Evolutionary conservation across 2,113 vertebrate species (phyloP).

Genomic region (Ariopsis seemanni): DNA sequence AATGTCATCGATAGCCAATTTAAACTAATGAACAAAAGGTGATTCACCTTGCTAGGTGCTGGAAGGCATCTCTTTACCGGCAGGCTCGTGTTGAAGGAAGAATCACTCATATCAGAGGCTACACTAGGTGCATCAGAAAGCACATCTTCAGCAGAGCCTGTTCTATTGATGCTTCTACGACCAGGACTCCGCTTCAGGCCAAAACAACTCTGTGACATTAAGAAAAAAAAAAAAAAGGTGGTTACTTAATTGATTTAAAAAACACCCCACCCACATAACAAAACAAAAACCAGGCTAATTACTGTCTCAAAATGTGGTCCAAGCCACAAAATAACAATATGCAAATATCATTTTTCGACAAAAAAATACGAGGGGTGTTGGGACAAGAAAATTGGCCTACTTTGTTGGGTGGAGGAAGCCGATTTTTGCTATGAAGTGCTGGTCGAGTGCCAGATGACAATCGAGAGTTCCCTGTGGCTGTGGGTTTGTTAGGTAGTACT

Average conservation of each 20-base stretch:
- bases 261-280: background rate
- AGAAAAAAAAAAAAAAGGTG: background rate
- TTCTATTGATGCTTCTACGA: slow-evolving; percentile 51
- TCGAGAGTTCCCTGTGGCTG: slow-evolving; percentile 36
- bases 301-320: background rate
- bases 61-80: slow-evolving; percentile 64
- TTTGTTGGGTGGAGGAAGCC: slow-evolving; percentile 58
- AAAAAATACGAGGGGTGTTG: background rate
- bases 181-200: slow-evolving; percentile 58
- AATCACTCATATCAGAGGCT: slow-evolving; percentile 70
- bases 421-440: slow-evolving; percentile 67
- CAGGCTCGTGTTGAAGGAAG: slow-evolving; percentile 66
- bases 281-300: background rate
- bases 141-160: slow-evolving; percentile 68
- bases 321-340: too few species aligned
- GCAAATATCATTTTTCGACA: background rate
- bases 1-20: background rate
- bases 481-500: slow-evolving; percentile 65
- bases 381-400: slow-evolving; percentile 41
- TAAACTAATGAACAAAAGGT: background rate
- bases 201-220: slow-evolving; percentile 59
- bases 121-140: slow-evolving; percentile 70
- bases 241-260: background rate
- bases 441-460: slow-evolving; percentile 44
- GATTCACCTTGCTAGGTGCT: slow-evolving; percentile 75